Base-by-base conservation (phyloP, 2,797 vertebrate species). In the Clarias laeviceps region DNA sequence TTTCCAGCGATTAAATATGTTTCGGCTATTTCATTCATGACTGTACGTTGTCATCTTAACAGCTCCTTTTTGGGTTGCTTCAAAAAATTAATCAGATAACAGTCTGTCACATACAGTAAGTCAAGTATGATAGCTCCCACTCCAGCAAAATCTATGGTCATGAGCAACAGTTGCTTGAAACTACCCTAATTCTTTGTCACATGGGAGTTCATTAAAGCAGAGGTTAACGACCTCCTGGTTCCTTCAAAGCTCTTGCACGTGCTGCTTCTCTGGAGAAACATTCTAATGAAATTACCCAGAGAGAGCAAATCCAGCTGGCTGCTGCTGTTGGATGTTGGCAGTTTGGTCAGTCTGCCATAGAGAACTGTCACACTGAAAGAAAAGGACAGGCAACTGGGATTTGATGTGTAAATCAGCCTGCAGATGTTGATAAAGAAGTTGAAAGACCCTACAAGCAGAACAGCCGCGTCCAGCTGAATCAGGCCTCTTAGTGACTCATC, bases 401-500 rank as follows among this genome's bases (percentile, higher is more conserved):
- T 29, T 29, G 69, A 82, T 11, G 64, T 29, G 29, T 24, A 78
- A 74, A 66, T 22, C 69, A 56, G 69, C 72, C 37, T 83, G 73
- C 56, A 70, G 80, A 76, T 18, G 54, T 17, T 78, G 76, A 3
- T 54, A 27, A n/a, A 61, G 50, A 80, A 80, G 22, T 32, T 15
- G 61, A 61, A 34, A 72, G 69, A 34, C 50, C 27, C n/a, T 54
- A n/a, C 14, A 27, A n/a, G 62, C 8, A 0, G 37, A 20, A 68
- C 24, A 50, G 24, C 69, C 62, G 61, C 0, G 14, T 61, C 76
- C 45, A 69, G 83, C n/a, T 45, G 76, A 80, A 17, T 80, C 37
- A 69, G 50, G 69, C 65, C 65, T 68, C 78, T 84, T 76, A 81
- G 59, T 80, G 68, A 87, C 66, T 82, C 80, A 77, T 50, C 29